phyloP scores from a whole-genome alignment of 1,140 invertebrate species.

The Tenebrio molitor region DNA sequence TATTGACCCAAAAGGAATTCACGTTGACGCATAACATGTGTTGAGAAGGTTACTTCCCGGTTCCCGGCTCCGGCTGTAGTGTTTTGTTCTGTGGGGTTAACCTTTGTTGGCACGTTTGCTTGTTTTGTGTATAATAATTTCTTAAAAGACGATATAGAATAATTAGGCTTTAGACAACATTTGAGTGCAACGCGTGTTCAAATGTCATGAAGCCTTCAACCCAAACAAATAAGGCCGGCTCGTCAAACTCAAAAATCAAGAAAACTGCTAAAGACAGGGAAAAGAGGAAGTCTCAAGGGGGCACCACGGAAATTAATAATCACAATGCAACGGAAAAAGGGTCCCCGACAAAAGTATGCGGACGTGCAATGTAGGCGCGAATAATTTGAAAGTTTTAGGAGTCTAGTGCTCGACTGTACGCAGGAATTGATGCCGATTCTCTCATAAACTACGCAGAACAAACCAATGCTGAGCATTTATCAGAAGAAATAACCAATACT shows the following conservation, averaged over 20 bases:
- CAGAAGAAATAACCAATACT: conserved; percentile 58
- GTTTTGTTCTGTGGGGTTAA: too few species aligned
- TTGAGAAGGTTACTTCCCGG: too few species aligned
- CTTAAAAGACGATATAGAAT: too few species aligned
- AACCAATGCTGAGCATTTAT: conserved; percentile 53
- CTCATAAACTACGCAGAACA: conserved; percentile 59
- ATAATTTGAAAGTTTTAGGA: conserved; percentile 55
- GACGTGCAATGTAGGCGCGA: conserved; percentile 17
- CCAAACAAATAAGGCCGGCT: not conserved
- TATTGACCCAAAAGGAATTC: too few species aligned
- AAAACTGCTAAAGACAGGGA: conserved; percentile 56
- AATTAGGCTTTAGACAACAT: too few species aligned
- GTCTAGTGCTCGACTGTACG: conserved; percentile 56
- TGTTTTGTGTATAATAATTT: too few species aligned
- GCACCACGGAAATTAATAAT: conserved; percentile 17
- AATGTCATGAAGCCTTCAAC: conserved; percentile 9
- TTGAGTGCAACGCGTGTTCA: too few species aligned
- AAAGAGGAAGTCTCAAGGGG: conserved; percentile 55
- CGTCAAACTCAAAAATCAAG: conserved; percentile 48
- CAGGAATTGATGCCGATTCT: conserved; percentile 59
- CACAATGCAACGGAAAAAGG: conserved; percentile 54
- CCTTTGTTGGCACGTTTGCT: too few species aligned
- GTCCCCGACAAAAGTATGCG: conserved; percentile 57
- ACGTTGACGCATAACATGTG: too few species aligned
- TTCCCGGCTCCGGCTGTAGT: too few species aligned